Percentiles rank a stretch among this genome's conserved stretches.
Conservation (phyloP, 2,888 invertebrate species). For the Drosophila sordidula region DNA sequence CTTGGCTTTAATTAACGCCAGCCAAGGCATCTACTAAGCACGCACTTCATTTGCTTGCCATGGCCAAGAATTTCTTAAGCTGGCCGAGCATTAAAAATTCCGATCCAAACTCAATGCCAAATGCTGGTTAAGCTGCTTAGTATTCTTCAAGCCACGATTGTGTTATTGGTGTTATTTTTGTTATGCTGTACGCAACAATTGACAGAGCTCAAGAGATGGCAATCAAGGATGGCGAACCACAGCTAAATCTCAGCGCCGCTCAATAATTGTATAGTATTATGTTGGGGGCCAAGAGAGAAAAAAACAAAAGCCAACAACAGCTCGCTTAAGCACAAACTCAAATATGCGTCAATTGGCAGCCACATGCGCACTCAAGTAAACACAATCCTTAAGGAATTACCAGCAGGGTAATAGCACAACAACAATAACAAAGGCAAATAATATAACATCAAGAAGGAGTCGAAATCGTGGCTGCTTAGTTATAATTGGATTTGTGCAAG, state of each 20-base stretch:
- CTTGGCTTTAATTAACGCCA: slow-evolving; percentile 55
- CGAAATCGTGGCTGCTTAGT: slow-evolving; percentile 59
- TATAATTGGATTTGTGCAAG: slow-evolving; percentile 63
- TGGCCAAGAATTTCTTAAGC: slow-evolving; percentile 19
- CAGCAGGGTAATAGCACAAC: slow-evolving; percentile 63
- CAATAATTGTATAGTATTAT: slow-evolving; percentile 72
- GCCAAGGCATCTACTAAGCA: slow-evolving; percentile 26
- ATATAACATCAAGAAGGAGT: slow-evolving; percentile 4
- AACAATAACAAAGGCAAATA: slow-evolving; percentile 22
- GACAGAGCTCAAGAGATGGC: slow-evolving; percentile 65
- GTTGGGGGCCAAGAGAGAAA: slow-evolving; percentile 22
- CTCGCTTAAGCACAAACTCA: slow-evolving; percentile 62
- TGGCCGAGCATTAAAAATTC: slow-evolving; percentile 52
- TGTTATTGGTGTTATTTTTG: slow-evolving; percentile 26
- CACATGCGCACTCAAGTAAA: slow-evolving; percentile 79
- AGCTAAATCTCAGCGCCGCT: slow-evolving; percentile 58
- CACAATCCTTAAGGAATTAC: slow-evolving; percentile 80
- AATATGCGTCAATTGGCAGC: slow-evolving; percentile 80
- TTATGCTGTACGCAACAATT: slow-evolving; percentile 58
- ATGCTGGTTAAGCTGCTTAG: slow-evolving; percentile 65
- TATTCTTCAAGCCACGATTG: slow-evolving; percentile 51
- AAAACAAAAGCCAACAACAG: slow-evolving; percentile 15
- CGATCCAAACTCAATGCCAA: slow-evolving; percentile 48
- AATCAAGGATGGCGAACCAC: slow-evolving; percentile 54
- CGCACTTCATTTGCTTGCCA: slow-evolving; percentile 28